Evolutionary conservation across 1,140 invertebrate genomes (phyloP).

Genomic region (Chlorops oryzae): DNA sequence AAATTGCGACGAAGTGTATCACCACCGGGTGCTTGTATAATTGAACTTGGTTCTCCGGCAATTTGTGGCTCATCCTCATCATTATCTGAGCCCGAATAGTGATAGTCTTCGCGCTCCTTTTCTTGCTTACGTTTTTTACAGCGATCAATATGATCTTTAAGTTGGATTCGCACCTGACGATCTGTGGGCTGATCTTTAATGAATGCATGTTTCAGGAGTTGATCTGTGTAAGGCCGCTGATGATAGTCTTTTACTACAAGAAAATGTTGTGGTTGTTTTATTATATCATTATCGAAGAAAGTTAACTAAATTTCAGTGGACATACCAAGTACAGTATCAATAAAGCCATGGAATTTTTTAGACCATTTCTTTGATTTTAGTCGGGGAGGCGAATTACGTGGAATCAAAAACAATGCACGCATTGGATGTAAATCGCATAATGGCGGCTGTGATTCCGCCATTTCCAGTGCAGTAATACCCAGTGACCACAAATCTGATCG

Average conservation of each 20-base stretch:
- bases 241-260: constrained; percentile 95
- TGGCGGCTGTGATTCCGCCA: constrained; percentile 99
- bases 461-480: constrained; percentile 97
- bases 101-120: constrained; percentile 77
- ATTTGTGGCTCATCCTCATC: constrained; percentile 80
- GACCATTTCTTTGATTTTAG: constrained; percentile 99
- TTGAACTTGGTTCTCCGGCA: constrained; percentile 82
- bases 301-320: too few relatives aligned
- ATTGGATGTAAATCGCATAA: constrained; percentile 99
- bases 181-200: constrained; percentile 97
- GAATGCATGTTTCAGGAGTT: constrained; percentile 94
- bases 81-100: constrained; percentile 81
- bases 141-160: constrained; percentile 98
- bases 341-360: constrained; percentile 84
- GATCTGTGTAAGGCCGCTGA: constrained; percentile 95
- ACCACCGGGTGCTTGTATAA: constrained; percentile 81
- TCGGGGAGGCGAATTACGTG: constrained; percentile 91
- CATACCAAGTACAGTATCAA: constrained; percentile 55
- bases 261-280: background rate
- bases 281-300: too few relatives aligned
- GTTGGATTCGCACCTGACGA: constrained; percentile 92
- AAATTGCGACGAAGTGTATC: constrained; percentile 92
- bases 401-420: constrained; percentile 96
- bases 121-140: constrained; percentile 92
- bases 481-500: constrained; percentile 97